These are phyloP conservation scores for Avahi laniger DNA, from an alignment of 2,797 vertebrate species.

Conservation along the genomic window DNA sequence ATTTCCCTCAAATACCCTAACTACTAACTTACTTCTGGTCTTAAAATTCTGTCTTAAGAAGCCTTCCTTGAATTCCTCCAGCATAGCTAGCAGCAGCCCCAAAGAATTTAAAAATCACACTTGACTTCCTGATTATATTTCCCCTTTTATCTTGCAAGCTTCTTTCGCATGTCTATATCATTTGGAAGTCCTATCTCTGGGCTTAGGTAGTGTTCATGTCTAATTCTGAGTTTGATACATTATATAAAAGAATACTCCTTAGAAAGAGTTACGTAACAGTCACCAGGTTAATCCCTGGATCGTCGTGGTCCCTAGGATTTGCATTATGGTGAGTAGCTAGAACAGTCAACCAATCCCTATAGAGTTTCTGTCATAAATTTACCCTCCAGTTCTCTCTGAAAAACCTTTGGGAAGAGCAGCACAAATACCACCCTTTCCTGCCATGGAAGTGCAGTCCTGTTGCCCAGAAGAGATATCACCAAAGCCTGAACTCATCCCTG, in stretches of 20 bases:
- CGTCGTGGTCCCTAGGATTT: not conserved
- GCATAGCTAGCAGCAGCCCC: not conserved
- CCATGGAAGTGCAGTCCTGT: not conserved
- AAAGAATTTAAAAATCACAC: not conserved
- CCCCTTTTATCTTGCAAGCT: not conserved
- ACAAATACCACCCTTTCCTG: not conserved
- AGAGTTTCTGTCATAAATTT: slow-evolving; percentile 53
- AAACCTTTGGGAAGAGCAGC: slow-evolving; percentile 53
- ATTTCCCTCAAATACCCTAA: not conserved
- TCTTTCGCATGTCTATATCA: not conserved
- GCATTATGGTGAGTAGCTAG: not conserved
- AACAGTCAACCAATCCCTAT: not conserved
- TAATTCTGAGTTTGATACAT: not conserved
- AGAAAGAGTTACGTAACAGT: not conserved
- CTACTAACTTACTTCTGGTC: slow-evolving; percentile 63
- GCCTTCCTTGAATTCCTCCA: slow-evolving; percentile 6
- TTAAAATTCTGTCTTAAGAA: slow-evolving; percentile 9
- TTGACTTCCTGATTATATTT: not conserved
- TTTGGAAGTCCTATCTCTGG: not conserved
- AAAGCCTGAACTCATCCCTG: not conserved
- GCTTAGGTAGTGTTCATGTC: not conserved
- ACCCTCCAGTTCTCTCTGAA: slow-evolving; percentile 54
- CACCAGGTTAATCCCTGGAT: not conserved
- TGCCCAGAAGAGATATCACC: not conserved
- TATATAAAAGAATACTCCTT: not conserved